phyloP scores from a whole-genome alignment of 2,888 invertebrate genomes.

The Drosophila barbarae region DNA sequence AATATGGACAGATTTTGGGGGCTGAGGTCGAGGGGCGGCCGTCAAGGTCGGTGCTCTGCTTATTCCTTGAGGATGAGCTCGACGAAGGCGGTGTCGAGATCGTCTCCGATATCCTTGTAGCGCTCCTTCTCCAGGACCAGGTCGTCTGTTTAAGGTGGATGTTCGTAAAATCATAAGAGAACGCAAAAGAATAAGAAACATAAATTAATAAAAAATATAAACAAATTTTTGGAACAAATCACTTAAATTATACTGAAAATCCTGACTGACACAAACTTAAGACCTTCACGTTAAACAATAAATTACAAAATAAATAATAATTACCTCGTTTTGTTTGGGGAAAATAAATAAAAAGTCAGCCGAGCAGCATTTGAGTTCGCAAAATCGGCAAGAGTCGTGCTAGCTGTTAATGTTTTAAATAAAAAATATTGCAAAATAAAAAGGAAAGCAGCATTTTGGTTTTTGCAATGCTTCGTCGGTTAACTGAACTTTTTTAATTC shows the following conservation, averaged over 20 bases:
- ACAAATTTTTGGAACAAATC: constrained; percentile 25
- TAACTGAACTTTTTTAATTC: constrained; percentile 52
- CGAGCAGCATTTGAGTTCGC: constrained; percentile 16
- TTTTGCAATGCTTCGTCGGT: constrained; percentile 61
- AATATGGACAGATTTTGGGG: constrained; percentile 43
- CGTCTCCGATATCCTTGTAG: constrained; percentile 99
- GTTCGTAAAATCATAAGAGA: constrained; percentile 51
- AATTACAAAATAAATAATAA: constrained; percentile 31
- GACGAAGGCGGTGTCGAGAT: constrained; percentile 99
- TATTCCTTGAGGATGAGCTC: constrained; percentile 90
- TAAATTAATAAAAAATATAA: constrained; percentile 52
- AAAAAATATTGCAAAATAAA: constrained; percentile 39
- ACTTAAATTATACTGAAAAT: constrained; percentile 35
- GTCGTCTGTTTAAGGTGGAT: constrained; percentile 84
- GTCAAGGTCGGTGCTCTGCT: constrained; percentile 52
- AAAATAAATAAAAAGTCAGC: constrained; percentile 31
- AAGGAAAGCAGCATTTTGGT: constrained; percentile 41
- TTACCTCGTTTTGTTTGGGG: constrained; percentile 35
- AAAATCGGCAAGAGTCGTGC: constrained; percentile 44
- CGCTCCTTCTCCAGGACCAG: constrained; percentile 98
- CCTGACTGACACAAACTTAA: constrained; percentile 23
- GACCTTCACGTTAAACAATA: constrained; percentile 19
- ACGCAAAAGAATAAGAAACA: constrained; percentile 37
- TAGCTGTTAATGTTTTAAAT: constrained; percentile 57
- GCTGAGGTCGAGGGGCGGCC: constrained; percentile 45